Conservation (phyloP, 1,140 invertebrate genomes). For the Aphelenchoides avenae region DNA sequence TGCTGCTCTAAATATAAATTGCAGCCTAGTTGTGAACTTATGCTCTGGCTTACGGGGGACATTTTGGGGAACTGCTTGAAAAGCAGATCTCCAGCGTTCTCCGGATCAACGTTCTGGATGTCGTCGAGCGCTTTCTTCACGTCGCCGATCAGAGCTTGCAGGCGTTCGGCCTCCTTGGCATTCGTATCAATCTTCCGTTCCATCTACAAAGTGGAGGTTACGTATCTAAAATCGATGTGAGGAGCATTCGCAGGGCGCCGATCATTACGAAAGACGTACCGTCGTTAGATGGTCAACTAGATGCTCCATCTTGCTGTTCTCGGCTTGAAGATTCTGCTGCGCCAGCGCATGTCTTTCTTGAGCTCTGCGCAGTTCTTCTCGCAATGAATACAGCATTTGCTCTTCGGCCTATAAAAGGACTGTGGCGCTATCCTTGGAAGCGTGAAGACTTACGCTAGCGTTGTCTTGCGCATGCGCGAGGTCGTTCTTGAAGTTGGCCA, state of each 20-base stretch:
- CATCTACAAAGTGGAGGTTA: slow-evolving; percentile 4
- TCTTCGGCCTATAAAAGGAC: slow-evolving; percentile 2
- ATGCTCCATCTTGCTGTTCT: slow-evolving; percentile 33
- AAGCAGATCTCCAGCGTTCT: slow-evolving; percentile 4
- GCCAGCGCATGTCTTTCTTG: not conserved
- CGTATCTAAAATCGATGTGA: not conserved
- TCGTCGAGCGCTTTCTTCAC: slow-evolving; percentile 15
- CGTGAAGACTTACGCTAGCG: slow-evolving; percentile 22
- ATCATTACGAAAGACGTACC: not conserved
- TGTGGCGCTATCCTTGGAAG: slow-evolving; percentile 1
- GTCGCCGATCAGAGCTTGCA: slow-evolving; percentile 18
- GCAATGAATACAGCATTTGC: slow-evolving; percentile 21
- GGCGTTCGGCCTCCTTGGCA: slow-evolving; percentile 16
- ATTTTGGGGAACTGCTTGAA: slow-evolving; percentile 8
- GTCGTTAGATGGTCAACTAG: slow-evolving; percentile 37
- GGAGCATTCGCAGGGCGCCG: not conserved
- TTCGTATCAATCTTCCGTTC: slow-evolving; percentile 35
- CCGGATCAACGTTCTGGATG: slow-evolving; percentile 13
- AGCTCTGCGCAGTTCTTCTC: slow-evolving; percentile 13
- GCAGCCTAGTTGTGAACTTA: too few species aligned
- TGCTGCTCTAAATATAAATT: too few species aligned
- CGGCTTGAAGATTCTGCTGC: not conserved
- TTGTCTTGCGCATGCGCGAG: slow-evolving; percentile 36
- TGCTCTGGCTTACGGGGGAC: too few species aligned
- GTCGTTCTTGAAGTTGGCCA: slow-evolving; percentile 27